Evolutionary conservation across 2,113 vertebrate genomes (phyloP).

Genomic region (Taurulus bubalis): DNA sequence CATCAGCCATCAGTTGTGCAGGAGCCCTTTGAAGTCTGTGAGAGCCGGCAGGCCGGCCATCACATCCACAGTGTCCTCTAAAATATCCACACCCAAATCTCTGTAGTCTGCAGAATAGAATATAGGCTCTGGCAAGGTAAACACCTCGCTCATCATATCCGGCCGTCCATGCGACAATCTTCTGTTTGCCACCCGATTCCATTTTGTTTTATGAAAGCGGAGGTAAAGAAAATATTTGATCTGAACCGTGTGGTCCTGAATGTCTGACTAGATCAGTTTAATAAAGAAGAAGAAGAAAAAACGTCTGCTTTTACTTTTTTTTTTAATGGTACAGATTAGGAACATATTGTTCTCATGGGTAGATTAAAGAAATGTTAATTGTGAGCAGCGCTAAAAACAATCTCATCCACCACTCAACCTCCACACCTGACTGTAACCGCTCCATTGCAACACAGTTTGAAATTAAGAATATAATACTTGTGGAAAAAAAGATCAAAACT

Average conservation of each 20-base stretch:
- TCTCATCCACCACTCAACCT: not conserved
- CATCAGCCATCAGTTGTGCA: conserved; percentile 28
- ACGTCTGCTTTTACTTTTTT: not conserved
- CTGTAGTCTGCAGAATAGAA: conserved; percentile 44
- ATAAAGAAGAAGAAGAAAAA: not conserved
- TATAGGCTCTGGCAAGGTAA: conserved; percentile 39
- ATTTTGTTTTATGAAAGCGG: conserved; percentile 11
- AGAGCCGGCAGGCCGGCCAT: conserved; percentile 31
- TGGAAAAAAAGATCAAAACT: not conserved
- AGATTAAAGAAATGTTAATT: not conserved
- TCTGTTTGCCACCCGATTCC: conserved; percentile 1
- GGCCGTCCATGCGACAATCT: conserved; percentile 24
- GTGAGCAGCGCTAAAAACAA: not conserved
- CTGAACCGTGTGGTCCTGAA: not conserved
- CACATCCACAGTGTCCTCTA: conserved; percentile 43
- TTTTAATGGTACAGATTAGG: not conserved
- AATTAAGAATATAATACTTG: not conserved
- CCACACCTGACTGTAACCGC: not conserved
- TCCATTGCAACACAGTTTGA: not conserved
- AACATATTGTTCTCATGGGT: not conserved
- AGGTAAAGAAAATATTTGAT: not conserved
- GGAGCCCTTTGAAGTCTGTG: conserved; percentile 52
- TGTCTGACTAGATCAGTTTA: not conserved
- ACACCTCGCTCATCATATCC: conserved; percentile 40
- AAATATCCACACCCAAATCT: conserved; percentile 55